phyloP scores from a whole-genome alignment of 2,113 vertebrate species.

The Pluvialis apricaria region DNA sequence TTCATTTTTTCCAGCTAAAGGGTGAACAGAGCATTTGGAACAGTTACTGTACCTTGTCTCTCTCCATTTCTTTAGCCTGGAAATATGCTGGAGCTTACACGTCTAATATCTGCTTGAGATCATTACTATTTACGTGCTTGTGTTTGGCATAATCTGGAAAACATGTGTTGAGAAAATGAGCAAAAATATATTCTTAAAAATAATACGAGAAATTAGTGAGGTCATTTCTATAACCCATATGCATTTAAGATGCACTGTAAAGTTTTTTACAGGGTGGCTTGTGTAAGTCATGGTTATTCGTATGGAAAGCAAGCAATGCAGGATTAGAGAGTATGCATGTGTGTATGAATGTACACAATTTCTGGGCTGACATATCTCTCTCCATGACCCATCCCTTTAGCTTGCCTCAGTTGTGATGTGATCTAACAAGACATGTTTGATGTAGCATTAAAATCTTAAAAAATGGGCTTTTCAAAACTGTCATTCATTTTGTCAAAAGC shows the following conservation, averaged over 20 bases:
- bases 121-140: neutral
- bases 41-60: neutral
- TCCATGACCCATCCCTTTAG: neutral
- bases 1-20: constrained; percentile 33
- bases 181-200: neutral
- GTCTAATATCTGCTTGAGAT: neutral
- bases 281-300: neutral
- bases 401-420: constrained; percentile 44
- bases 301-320: neutral
- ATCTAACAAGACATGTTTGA: constrained; percentile 53
- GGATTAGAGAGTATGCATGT: neutral
- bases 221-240: neutral
- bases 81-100: neutral
- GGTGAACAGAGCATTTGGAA: neutral
- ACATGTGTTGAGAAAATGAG: neutral
- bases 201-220: neutral
- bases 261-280: neutral
- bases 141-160: neutral
- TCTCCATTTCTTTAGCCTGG: neutral
- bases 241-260: neutral
- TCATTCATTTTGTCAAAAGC: constrained; percentile 48
- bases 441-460: constrained; percentile 56
- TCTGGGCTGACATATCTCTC: constrained; percentile 1
- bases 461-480: constrained; percentile 55
- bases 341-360: neutral